Conservation (phyloP, 1,140 invertebrate genomes). For the Cryptotermes secundus region DNA sequence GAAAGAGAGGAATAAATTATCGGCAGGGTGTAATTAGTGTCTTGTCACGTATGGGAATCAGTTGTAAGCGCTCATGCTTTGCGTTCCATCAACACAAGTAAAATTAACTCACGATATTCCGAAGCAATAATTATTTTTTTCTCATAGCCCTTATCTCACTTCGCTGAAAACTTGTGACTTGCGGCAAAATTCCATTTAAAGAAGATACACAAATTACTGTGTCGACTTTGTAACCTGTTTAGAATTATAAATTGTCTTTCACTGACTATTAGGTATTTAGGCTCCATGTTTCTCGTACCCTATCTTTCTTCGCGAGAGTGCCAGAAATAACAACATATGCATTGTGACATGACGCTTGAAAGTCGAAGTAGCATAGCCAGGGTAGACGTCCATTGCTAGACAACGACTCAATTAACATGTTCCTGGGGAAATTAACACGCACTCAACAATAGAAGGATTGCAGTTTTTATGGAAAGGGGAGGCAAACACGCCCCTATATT, state of each 20-base stretch:
- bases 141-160: not conserved
- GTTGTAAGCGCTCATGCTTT: not conserved
- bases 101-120: not conserved
- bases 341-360: no score
- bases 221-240: not conserved
- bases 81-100: not conserved
- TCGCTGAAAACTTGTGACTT: not conserved
- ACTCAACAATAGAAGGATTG: no score
- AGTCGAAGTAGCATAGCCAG: no score
- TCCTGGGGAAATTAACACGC: no score
- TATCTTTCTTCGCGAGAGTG: no score
- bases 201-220: not conserved
- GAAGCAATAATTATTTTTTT: not conserved
- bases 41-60: not conserved
- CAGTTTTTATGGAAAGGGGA: no score
- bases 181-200: not conserved
- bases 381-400: no score
- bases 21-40: conserved; percentile 6
- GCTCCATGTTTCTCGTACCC: no score
- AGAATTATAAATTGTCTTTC: not conserved
- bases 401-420: no score
- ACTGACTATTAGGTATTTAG: no score
- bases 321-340: no score
- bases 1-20: conserved; percentile 2
- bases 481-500: no score